Evolutionary conservation across 1,140 invertebrate species (phyloP), one percentile per base, ranked within the genome.

Genomic region (Magallana ariakensis): DNA sequence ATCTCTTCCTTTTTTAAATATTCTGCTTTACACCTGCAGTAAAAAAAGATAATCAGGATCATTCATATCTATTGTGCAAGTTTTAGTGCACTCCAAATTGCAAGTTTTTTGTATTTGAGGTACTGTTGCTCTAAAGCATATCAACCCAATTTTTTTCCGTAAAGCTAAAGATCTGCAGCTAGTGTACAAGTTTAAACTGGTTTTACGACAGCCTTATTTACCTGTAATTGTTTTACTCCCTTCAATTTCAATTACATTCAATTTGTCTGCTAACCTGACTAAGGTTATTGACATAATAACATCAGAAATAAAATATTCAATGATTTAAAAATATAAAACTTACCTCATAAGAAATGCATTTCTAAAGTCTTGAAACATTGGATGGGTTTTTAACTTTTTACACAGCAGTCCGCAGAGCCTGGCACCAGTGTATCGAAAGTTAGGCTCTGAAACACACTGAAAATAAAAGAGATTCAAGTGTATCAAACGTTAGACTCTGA

Each of bases 381-480:
- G 58, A 83, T 90, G 90, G 82, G 70, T 56, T 85, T 90, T 91
- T 53, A 93, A 83, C 62, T 90, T 75, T 85, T 88, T 90, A 70
- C 86, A 84, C n/a, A 93, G 62, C 87, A 88, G 90, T 80, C 90
- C 90, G 56, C 90, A 91, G 15, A 93, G 88, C 85, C 89, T 86
- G 55, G 92, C 91, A 46, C 92, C 92, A 55, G 92, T 93, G 57
- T 93, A 93, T 54, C 91, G 91, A 91, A 93, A 93, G 75, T 92
- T 93, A 66, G 92, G 90, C 87, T 93, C 92, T 22, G 81, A 83
- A 26, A 93, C 87, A 89, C 91, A 90, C 92, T 93, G 90, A n/a
- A 91, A 92, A 83, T 57, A 85, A 53, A 80, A 58, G 83, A 89
- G n/a, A 46, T 46, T 46, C 33, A n/a, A 55, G 92, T 93, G 57